phyloP scores from a whole-genome alignment of 2,888 invertebrate species.

The Graphium colonna region DNA sequence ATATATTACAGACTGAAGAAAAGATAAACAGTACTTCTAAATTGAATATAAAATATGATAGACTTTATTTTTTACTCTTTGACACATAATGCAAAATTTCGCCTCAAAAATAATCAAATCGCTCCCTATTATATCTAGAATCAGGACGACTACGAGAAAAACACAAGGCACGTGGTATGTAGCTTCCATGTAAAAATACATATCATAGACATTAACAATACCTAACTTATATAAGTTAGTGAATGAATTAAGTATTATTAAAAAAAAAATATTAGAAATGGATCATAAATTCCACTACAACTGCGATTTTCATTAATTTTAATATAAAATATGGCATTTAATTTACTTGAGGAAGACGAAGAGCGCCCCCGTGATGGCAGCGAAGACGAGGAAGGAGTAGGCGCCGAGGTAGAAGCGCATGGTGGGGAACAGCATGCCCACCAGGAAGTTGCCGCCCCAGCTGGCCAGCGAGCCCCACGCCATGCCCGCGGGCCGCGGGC shows the following conservation, averaged over 20 bases:
- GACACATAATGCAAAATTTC: no score
- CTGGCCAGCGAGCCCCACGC: slow-evolving; percentile 91
- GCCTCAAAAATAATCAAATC: no score
- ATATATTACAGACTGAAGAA: background rate
- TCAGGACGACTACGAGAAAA: no score
- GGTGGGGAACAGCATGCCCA: slow-evolving; percentile 88
- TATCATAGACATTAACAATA: background rate
- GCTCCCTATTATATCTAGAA: no score
- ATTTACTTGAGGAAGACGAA: slow-evolving; percentile 81
- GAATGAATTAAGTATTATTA: background rate
- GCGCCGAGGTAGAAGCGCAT: slow-evolving; percentile 83
- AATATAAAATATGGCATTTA: background rate
- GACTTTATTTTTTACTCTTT: no score
- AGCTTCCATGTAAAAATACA: background rate
- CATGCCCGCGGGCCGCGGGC: slow-evolving; percentile 92
- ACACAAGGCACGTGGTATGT: background rate
- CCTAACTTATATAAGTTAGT: background rate
- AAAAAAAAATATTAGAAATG: background rate
- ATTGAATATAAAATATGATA: no score
- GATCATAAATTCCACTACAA: no score
- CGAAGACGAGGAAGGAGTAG: slow-evolving; percentile 88
- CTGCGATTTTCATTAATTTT: background rate
- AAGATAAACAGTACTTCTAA: background rate
- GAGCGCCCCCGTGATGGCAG: slow-evolving; percentile 73
- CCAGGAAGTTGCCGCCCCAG: slow-evolving; percentile 93